Percentiles rank a stretch among this genome's conserved stretches.
Conservation (phyloP, 53 echinoderm and acorn worm species). For the Echinometra lucunter region DNA sequence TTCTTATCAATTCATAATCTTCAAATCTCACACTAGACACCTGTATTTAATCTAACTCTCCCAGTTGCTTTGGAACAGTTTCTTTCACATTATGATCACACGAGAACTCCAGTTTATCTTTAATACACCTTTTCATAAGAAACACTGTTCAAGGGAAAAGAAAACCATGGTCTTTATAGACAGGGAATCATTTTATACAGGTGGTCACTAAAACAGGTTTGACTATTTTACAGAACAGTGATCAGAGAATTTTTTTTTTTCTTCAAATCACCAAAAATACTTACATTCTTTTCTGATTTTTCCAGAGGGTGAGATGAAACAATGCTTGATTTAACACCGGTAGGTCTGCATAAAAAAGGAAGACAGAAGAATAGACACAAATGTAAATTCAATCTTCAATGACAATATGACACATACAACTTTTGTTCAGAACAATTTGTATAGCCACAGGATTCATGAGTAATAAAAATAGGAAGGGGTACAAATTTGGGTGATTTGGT, state of each 20-base stretch:
- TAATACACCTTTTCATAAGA: too few species aligned
- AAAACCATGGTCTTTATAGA: too few species aligned
- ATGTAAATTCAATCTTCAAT: neutral
- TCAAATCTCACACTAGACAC: too few species aligned
- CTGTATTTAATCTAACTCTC: too few species aligned
- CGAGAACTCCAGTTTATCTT: too few species aligned
- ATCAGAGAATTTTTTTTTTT: neutral
- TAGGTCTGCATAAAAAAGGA: constrained; percentile 70
- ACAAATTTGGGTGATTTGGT: neutral
- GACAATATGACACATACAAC: neutral
- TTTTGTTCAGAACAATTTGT: neutral
- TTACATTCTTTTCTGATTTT: constrained; percentile 93
- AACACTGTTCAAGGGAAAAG: too few species aligned
- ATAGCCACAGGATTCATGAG: neutral
- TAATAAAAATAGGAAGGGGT: neutral
- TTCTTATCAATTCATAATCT: too few species aligned
- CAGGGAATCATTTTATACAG: too few species aligned
- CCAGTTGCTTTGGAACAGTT: too few species aligned
- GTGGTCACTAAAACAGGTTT: too few species aligned
- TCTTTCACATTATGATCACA: too few species aligned
- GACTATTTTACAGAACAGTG: too few species aligned
- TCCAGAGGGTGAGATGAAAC: constrained; percentile 89
- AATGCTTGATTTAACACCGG: constrained; percentile 79
- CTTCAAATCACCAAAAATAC: constrained; percentile 16
- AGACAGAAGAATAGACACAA: neutral